Base-by-base conservation (phyloP, 1,140 invertebrate species). In the Nomia melanderi region DNA sequence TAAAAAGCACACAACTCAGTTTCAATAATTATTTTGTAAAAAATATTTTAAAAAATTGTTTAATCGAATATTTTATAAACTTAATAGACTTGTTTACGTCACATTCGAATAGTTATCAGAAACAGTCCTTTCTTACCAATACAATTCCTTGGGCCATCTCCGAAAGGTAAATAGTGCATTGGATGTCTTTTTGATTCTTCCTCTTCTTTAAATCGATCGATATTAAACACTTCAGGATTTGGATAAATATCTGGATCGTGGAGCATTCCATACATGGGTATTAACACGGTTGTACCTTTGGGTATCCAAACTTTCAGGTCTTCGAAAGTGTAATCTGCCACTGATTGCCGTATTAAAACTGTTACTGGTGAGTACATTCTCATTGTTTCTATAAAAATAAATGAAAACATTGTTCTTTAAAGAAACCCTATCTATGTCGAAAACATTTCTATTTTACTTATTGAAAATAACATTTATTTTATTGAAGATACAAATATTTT, bases 251-350 rank as follows among this genome's bases (percentile, higher is more conserved):
- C 41, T 3, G 69, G 39, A n/a, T 71, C 57, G 3, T 36, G 8
- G 12, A 60, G 69, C n/a, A 71, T 60, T 9, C n/a, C 69, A 27
- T 47, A 60, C 20, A 62, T 12, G 17, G 69, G 57, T 59, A 71
- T 60, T 23, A 20, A 47, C 7, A 71, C 3, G 14, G 4, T 50
- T 2, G 27, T 31, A 33, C n/a, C 31, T 33, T 71, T 71, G 17
- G 69, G 56, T 1, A 71, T 60, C 11, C 20, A 50, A 20, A 71
- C 11, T 4, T 71, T 62, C 0, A 41, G 50, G 11, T 14, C 41
- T 1, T 36, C 25, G 25, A 41, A 41, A 14, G 39, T 41, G 12
- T 41, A 41, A 9, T 41, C 3, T 41, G 39, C 14, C n/a, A n/a
- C n/a, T n/a, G n/a, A 14, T 14, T 41, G 1, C 12, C 12, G 11